Percentiles rank a stretch among this genome's conserved stretches.
Evolutionary conservation across 2,113 vertebrate genomes (phyloP).

Genomic region (Xiphorhynchus elegans): DNA sequence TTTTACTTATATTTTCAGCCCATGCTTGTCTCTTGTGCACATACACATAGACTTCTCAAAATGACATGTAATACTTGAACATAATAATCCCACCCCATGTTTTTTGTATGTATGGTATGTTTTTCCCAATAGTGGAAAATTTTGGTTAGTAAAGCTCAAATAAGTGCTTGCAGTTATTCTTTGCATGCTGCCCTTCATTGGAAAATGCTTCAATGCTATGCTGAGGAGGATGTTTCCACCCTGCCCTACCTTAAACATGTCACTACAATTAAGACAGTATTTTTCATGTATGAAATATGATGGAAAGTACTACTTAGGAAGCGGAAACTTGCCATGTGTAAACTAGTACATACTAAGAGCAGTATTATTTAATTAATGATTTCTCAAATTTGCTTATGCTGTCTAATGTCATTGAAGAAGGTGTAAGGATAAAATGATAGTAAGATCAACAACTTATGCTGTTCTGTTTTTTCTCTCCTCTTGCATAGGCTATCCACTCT

Average conservation of each 20-base stretch:
- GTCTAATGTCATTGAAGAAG: not conserved
- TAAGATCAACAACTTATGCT: not conserved
- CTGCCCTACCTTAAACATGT: not conserved
- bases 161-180: not conserved
- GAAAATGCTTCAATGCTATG: not conserved
- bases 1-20: not conserved
- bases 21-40: not conserved
- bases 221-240: not conserved
- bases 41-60: not conserved
- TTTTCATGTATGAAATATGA: not conserved
- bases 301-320: not conserved
- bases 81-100: not conserved
- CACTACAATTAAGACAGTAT: not conserved
- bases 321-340: not conserved
- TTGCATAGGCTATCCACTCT: conserved; percentile 91
- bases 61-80: not conserved
- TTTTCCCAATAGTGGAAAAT: not conserved
- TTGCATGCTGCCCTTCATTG: not conserved
- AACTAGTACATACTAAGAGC: not conserved
- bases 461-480: not conserved
- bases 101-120: not conserved
- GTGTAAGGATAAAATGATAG: not conserved
- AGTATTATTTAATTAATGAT: not conserved
- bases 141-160: not conserved
- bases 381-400: not conserved